Evolutionary conservation across 2,888 invertebrate species (phyloP).

Genomic region (Latrodectus elegans): DNA sequence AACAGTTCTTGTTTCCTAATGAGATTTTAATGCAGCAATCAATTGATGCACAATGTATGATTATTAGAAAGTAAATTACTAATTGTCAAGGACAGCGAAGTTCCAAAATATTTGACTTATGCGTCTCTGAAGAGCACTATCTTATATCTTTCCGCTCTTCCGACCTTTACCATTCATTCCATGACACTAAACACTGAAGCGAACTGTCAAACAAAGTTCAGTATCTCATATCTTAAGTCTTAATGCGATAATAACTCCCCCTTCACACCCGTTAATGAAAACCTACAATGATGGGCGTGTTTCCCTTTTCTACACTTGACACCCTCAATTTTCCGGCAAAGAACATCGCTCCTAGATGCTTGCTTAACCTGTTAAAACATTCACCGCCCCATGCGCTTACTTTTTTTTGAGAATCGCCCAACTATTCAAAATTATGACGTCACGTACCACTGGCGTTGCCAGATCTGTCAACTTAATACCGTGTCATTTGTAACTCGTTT

Average conservation of each 20-base stretch:
- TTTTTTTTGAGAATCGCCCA: background rate
- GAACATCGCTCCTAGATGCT: background rate
- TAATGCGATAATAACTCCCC: background rate
- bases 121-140: too few relatives aligned
- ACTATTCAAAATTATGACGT: slow-evolving; percentile 45
- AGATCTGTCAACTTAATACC: slow-evolving; percentile 50
- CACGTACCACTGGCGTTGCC: slow-evolving; percentile 46
- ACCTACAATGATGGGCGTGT: slow-evolving; percentile 18
- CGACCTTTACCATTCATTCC: too few relatives aligned
- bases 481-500: slow-evolving; percentile 38
- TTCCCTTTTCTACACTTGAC: slow-evolving; percentile 7
- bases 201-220: too few relatives aligned
- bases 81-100: too few relatives aligned
- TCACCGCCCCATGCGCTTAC: background rate
- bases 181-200: too few relatives aligned
- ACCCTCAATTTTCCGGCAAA: slow-evolving; percentile 12
- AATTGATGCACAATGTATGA: too few relatives aligned
- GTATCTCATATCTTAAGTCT: too few relatives aligned
- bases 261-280: slow-evolving; percentile 20
- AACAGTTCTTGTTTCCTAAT: too few relatives aligned
- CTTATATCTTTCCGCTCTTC: too few relatives aligned
- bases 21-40: too few relatives aligned
- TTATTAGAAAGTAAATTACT: too few relatives aligned
- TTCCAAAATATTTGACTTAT: too few relatives aligned
- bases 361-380: background rate